These are phyloP conservation scores for Cuculus canorus DNA, from an alignment of 2,797 vertebrate genomes.

Conservation along the genomic window DNA sequence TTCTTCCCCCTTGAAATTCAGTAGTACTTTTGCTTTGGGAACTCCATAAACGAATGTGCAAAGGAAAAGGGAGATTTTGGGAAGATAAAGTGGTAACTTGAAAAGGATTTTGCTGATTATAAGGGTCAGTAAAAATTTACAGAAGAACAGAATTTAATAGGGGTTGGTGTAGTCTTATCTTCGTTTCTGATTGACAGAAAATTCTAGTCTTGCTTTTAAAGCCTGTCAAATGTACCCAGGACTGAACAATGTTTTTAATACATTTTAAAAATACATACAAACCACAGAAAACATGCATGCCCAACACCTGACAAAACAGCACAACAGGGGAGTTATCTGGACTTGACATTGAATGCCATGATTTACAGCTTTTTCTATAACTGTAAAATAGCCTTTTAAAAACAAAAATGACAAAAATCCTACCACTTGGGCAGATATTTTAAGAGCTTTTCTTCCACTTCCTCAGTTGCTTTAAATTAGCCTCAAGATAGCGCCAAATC, in stretches of 20 bases:
- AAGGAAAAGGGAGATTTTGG: not conserved
- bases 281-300: not conserved
- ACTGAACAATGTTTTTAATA: not conserved
- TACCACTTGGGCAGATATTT: rapidly evolving
- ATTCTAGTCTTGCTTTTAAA: not conserved
- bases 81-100: not conserved
- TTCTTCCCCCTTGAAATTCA: not conserved
- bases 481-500: not conserved
- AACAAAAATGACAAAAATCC: not conserved
- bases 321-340: not conserved
- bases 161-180: not conserved
- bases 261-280: not conserved
- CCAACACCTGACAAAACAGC: not conserved
- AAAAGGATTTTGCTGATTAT: not conserved
- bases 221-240: not conserved
- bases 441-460: not conserved
- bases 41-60: not conserved
- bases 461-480: not conserved
- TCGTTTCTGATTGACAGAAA: not conserved
- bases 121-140: not conserved
- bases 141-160: not conserved
- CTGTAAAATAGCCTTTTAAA: not conserved
- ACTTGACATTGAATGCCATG: not conserved
- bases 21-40: not conserved
- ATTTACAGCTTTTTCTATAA: not conserved